These are phyloP conservation scores for Taxidea taxus DNA, from an alignment of 2,113 vertebrate genomes.

Conservation along the genomic window DNA sequence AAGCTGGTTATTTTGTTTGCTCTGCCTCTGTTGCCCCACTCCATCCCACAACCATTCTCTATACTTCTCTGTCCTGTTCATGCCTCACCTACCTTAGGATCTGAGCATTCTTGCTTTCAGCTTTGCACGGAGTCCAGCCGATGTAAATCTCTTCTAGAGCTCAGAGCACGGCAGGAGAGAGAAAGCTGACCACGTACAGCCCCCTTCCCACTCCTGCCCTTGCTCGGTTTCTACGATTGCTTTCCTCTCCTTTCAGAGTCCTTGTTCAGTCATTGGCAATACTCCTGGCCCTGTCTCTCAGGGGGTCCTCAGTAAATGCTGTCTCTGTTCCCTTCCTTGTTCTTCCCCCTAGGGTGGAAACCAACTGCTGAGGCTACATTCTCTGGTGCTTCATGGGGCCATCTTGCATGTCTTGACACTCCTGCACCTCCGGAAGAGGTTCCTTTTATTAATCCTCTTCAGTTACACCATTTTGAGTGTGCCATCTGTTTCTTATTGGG, in stretches of 20 bases:
- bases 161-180: background rate
- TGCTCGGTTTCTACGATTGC: background rate
- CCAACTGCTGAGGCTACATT: background rate
- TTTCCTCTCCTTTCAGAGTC: background rate
- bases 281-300: background rate
- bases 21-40: rapidly evolving
- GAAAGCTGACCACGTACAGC: background rate
- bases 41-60: rapidly evolving
- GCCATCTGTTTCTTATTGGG: background rate
- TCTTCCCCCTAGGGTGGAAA: background rate
- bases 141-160: background rate
- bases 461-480: background rate
- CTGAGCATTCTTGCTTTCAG: background rate
- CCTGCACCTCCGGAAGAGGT: background rate
- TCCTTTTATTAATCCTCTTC: background rate
- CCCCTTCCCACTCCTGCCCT: background rate
- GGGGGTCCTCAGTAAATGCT: background rate
- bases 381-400: rapidly evolving
- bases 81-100: background rate
- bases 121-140: background rate
- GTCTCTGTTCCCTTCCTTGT: background rate
- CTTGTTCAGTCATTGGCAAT: background rate
- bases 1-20: background rate
- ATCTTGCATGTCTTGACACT: background rate
- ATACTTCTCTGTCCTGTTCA: background rate